Evolutionary conservation across 2,113 vertebrate species (phyloP).

Genomic region (Poeciliopsis occidentalis): DNA sequence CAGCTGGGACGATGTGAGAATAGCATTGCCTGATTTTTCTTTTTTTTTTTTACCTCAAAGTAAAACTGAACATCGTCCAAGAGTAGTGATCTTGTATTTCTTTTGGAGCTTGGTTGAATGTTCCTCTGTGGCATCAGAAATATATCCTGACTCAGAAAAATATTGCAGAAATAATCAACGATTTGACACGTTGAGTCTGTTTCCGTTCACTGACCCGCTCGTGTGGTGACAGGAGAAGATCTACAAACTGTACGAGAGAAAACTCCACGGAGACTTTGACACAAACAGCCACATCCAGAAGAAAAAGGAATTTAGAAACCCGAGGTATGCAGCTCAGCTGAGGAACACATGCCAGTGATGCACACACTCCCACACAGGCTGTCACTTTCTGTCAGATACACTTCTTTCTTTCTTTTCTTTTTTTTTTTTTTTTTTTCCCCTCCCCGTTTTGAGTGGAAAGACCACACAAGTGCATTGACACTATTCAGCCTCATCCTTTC

Average conservation of each 20-base stretch:
- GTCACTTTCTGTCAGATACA: neutral
- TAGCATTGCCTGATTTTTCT: too few species aligned
- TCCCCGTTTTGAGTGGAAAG: neutral
- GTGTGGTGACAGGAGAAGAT: slow-evolving; percentile 89
- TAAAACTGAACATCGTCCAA: too few species aligned
- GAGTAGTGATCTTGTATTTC: slow-evolving; percentile 12
- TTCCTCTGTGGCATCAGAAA: slow-evolving; percentile 51
- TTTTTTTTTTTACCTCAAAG: too few species aligned
- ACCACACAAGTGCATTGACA: neutral
- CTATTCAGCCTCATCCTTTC: neutral
- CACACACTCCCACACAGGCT: neutral
- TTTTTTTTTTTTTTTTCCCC: too few species aligned
- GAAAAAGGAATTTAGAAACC: slow-evolving; percentile 98
- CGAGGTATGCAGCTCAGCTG: slow-evolving; percentile 82
- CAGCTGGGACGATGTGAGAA: too few species aligned
- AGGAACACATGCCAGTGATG: neutral
- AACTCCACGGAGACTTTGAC: slow-evolving; percentile 93
- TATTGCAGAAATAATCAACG: too few species aligned
- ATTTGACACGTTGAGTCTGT: neutral
- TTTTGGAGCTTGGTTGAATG: slow-evolving; percentile 66
- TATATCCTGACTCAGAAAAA: too few species aligned
- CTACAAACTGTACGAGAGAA: slow-evolving; percentile 92
- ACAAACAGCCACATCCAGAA: slow-evolving; percentile 97
- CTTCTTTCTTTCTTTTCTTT: too few species aligned
- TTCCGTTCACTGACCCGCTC: neutral